Evolutionary conservation across 64 coral and sea anemone species (phyloP).

Genomic region (Cladopsammia gracilis): DNA sequence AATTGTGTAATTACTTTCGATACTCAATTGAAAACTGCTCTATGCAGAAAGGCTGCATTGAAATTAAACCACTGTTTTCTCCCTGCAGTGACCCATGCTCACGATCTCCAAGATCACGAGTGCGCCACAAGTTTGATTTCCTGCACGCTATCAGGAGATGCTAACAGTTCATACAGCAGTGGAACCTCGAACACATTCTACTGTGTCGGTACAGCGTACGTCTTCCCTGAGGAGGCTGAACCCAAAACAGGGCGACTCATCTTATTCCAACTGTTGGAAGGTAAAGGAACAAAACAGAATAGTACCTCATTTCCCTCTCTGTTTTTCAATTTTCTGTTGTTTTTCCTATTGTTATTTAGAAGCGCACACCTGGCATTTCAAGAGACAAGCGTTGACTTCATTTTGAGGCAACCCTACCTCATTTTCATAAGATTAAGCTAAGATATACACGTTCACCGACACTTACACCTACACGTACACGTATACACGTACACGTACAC

Average conservation of each 20-base stretch:
- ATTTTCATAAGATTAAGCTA: too few species aligned
- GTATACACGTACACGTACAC: too few species aligned
- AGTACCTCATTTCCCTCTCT: too few species aligned
- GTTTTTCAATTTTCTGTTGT: too few species aligned
- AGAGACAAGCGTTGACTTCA: too few species aligned
- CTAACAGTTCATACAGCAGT: conserved; percentile 80
- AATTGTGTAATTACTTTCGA: too few species aligned
- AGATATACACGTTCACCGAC: too few species aligned
- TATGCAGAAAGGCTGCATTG: not conserved
- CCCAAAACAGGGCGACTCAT: conserved; percentile 89
- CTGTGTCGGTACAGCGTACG: conserved; percentile 93
- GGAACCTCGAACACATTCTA: conserved; percentile 88
- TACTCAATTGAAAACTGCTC: too few species aligned
- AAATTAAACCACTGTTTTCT: not conserved
- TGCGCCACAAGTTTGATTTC: conserved; percentile 91
- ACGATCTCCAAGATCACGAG: conserved; percentile 92
- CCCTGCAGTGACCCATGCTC: conserved; percentile 87
- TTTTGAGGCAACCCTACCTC: too few species aligned
- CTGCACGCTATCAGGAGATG: conserved; percentile 83
- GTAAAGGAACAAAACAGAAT: conserved; percentile 1
- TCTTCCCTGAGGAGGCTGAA: conserved; percentile 92
- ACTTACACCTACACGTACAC: too few species aligned
- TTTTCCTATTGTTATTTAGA: too few species aligned
- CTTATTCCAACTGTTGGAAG: conserved; percentile 93
- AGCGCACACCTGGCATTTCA: too few species aligned